phyloP scores from a whole-genome alignment of 2,888 invertebrate species.

The Cistogaster globosa region DNA sequence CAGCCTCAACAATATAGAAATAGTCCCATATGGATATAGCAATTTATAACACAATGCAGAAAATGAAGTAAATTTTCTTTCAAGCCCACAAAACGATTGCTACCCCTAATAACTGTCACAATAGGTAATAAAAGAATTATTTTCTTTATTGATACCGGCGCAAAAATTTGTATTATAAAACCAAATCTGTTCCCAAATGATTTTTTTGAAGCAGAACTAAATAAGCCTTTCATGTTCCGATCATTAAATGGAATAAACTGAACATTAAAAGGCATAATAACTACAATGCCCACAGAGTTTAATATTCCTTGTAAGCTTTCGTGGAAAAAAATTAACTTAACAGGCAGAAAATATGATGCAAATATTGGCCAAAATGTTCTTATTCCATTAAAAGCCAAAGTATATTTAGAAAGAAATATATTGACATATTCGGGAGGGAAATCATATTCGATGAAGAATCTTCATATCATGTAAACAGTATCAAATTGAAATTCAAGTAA shows the following conservation, averaged over 20 bases:
- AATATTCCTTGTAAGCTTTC: neutral
- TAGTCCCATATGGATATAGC: constrained; percentile 18
- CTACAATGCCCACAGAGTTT: constrained; percentile 50
- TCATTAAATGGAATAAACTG: constrained; percentile 55
- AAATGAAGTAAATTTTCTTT: constrained; percentile 28
- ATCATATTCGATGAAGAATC: constrained; percentile 6
- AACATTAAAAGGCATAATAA: constrained; percentile 41
- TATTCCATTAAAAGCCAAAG: constrained; percentile 51
- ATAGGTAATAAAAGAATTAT: constrained; percentile 46
- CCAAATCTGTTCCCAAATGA: constrained; percentile 34
- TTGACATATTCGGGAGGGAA: constrained; percentile 28
- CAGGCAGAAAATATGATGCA: constrained; percentile 53
- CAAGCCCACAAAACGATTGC: constrained; percentile 10
- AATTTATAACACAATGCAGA: constrained; percentile 26
- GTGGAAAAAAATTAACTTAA: constrained; percentile 55
- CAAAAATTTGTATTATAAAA: constrained; percentile 47
- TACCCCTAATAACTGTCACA: constrained; percentile 53
- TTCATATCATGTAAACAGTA: constrained; percentile 39
- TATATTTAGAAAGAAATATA: constrained; percentile 39
- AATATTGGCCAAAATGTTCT: constrained; percentile 61
- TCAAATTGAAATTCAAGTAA: constrained; percentile 30
- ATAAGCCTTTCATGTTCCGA: constrained; percentile 39
- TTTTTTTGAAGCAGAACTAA: constrained; percentile 22
- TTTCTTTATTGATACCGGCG: constrained; percentile 47
- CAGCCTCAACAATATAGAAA: no score